A percentile compares a stretch with the other conserved stretches of the same genome.
These are phyloP conservation scores for Styela clava DNA, from an alignment of 23 tunicate species.

Conservation along the genomic window DNA sequence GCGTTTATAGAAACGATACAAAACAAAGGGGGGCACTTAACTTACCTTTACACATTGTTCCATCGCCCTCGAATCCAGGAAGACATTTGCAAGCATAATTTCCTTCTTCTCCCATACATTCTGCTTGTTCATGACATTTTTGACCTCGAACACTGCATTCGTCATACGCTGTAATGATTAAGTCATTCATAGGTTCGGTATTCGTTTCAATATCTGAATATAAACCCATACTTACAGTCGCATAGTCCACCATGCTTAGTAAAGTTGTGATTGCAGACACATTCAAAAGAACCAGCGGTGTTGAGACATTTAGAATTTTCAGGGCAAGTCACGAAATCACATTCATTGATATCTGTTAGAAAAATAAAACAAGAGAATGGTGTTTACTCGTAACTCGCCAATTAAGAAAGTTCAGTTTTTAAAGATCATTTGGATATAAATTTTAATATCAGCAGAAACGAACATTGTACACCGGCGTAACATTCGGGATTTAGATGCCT, in stretches of 20 bases:
- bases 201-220: too few relatives aligned
- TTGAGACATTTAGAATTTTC: slow-evolving; percentile 19
- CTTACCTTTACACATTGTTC: slow-evolving; percentile 11
- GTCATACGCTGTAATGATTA: neutral
- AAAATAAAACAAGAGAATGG: too few relatives aligned
- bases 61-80: slow-evolving; percentile 24
- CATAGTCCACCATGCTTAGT: slow-evolving; percentile 14
- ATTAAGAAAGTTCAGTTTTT: too few relatives aligned
- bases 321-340: neutral
- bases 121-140: slow-evolving; percentile 12
- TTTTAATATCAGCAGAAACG: too few relatives aligned
- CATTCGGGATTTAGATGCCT: too few relatives aligned
- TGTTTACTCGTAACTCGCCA: too few relatives aligned
- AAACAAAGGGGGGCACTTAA: too few relatives aligned
- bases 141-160: slow-evolving; percentile 2
- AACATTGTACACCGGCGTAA: too few relatives aligned
- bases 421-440: too few relatives aligned
- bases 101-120: slow-evolving; percentile 5
- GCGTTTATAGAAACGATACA: too few relatives aligned
- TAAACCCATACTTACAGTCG: slow-evolving; percentile 23
- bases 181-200: neutral
- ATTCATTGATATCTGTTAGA: slow-evolving; percentile 12
- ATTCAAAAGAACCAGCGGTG: slow-evolving; percentile 27
- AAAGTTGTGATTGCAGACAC: slow-evolving; percentile 21
- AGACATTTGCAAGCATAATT: slow-evolving; percentile 16